Conservation (phyloP, 2,888 invertebrate genomes). For the Eremobia ochroleuca region DNA sequence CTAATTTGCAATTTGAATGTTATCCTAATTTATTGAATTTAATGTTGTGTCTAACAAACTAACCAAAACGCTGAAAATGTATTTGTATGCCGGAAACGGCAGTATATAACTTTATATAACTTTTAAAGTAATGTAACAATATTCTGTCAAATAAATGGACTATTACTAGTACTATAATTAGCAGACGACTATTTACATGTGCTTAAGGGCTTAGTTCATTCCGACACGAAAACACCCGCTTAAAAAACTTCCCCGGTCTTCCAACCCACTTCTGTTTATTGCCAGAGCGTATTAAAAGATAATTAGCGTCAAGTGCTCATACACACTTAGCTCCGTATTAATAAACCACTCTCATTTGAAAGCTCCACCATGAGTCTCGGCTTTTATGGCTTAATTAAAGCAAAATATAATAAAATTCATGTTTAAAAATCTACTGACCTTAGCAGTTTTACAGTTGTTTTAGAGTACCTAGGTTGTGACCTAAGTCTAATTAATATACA, state of each 20-base stretch:
- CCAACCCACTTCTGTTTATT: neutral
- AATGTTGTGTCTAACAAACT: no score
- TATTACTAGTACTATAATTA: no score
- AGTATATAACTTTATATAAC: no score
- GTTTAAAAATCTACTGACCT: neutral
- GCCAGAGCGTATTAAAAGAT: slow-evolving; percentile 13
- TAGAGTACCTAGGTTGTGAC: neutral
- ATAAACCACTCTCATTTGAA: slow-evolving; percentile 14
- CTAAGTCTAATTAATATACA: no score
- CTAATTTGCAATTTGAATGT: no score
- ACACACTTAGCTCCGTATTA: neutral
- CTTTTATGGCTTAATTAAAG: neutral
- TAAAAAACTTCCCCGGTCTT: neutral
- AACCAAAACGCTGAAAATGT: no score
- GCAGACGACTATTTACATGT: neutral
- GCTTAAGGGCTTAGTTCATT: neutral
- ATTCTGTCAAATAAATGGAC: no score
- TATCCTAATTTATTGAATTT: no score
- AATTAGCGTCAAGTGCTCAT: slow-evolving; percentile 6
- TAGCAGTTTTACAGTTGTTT: neutral
- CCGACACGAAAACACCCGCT: neutral
- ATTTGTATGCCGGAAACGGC: no score
- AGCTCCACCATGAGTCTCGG: neutral
- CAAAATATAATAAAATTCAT: neutral
- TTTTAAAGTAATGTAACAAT: no score